These are phyloP conservation scores for Galago senegalensis DNA, from an alignment of 2,797 vertebrate species.

Conservation along the genomic window DNA sequence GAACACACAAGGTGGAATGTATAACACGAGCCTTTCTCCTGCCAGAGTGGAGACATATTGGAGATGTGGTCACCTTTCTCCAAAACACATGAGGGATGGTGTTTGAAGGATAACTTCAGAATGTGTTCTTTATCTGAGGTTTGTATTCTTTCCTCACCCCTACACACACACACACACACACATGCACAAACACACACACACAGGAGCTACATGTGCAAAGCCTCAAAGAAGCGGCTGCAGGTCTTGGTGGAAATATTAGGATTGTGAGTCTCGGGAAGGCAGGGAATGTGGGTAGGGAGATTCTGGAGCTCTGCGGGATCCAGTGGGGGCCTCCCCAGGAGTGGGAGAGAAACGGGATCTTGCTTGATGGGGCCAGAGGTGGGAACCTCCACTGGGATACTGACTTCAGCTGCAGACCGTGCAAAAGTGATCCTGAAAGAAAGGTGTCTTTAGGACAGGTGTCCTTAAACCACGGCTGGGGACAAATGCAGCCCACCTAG, in stretches of 20 bases:
- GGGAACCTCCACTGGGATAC: fast-evolving
- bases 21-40: neutral
- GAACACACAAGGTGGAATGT: fast-evolving
- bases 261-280: neutral
- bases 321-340: too few species aligned
- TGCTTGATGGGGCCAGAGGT: fast-evolving
- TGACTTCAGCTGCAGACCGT: fast-evolving
- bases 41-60: neutral
- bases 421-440: neutral
- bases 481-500: too few species aligned
- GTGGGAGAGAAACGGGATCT: neutral
- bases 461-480: too few species aligned
- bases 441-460: too few species aligned
- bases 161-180: fast-evolving
- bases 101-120: neutral
- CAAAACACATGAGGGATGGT: neutral
- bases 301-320: too few species aligned
- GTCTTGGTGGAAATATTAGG: too few species aligned
- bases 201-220: fast-evolving
- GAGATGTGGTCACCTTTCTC: neutral
- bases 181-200: too few species aligned
- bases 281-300: neutral
- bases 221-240: too few species aligned
- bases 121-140: neutral
- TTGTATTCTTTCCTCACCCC: neutral